phyloP scores from a whole-genome alignment of 2,113 vertebrate species.

The Ondatra zibethicus region DNA sequence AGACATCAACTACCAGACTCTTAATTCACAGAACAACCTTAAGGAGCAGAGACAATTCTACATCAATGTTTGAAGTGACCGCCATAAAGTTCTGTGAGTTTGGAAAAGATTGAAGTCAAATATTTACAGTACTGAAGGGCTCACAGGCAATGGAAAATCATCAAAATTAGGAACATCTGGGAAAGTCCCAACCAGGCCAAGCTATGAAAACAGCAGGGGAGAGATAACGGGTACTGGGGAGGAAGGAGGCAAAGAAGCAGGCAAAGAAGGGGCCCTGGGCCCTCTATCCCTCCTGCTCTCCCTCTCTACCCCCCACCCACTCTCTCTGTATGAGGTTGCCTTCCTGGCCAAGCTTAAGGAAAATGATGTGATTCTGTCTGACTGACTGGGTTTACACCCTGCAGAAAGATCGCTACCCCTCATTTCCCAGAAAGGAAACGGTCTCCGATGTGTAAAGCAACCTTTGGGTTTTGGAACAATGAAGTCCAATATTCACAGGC shows the following conservation, averaged over 20 bases:
- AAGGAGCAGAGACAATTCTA: not conserved
- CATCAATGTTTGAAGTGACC: not conserved
- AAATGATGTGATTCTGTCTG: conserved; percentile 19
- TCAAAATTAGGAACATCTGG: conserved; percentile 64
- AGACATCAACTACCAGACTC: not conserved
- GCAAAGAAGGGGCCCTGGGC: not conserved
- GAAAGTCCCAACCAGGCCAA: not conserved
- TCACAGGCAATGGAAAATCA: not conserved
- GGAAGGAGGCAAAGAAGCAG: not conserved
- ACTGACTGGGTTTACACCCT: conserved; percentile 45
- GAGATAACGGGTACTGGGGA: not conserved
- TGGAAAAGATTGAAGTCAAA: not conserved
- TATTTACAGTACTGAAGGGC: conserved; percentile 15
- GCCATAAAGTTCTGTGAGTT: not conserved
- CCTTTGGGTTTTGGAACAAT: not conserved
- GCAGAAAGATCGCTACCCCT: not conserved
- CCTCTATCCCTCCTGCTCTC: too few relatives aligned
- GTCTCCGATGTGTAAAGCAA: not conserved
- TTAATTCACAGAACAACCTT: not conserved
- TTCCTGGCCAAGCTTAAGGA: not conserved
- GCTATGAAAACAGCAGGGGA: not conserved
- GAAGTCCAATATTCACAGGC: not conserved
- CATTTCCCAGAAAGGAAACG: not conserved
- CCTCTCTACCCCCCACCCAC: not conserved
- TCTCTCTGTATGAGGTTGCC: not conserved